Percentiles rank a stretch among this genome's conserved stretches.
Evolutionary conservation across 2,888 invertebrate genomes (phyloP).

Genomic region (Chironomus tentans): DNA sequence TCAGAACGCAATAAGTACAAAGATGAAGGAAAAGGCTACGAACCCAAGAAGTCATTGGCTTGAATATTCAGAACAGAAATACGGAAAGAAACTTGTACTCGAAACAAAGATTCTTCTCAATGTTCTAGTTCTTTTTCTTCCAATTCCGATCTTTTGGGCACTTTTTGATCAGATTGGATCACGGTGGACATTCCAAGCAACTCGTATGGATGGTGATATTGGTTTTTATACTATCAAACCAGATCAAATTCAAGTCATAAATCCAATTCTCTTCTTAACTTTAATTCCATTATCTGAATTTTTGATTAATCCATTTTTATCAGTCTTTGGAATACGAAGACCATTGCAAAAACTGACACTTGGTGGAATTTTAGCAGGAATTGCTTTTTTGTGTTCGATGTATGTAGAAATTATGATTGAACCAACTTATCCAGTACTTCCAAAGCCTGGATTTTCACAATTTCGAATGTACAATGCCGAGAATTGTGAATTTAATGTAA

Average conservation of each 20-base stretch:
- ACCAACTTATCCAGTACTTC: conserved; percentile 53
- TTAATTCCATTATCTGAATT: conserved; percentile 39
- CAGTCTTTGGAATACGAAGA: conserved; percentile 51
- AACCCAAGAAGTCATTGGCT: conserved; percentile 71
- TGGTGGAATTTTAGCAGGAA: conserved; percentile 69
- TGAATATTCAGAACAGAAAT: conserved; percentile 77
- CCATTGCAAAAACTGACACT: conserved; percentile 75
- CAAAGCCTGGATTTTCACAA: conserved; percentile 52
- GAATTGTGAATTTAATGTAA: conserved; percentile 38
- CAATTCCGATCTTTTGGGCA: conserved; percentile 93
- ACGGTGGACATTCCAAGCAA: conserved; percentile 84
- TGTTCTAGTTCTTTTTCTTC: conserved; percentile 74
- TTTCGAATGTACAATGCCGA: conserved; percentile 61
- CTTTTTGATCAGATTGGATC: conserved; percentile 94
- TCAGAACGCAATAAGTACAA: conserved; percentile 28
- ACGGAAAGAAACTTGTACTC: conserved; percentile 57
- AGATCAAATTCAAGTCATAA: conserved; percentile 49
- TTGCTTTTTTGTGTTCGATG: conserved; percentile 77
- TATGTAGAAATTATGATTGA: conserved; percentile 66
- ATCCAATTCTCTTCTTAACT: conserved; percentile 43
- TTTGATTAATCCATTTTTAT: conserved; percentile 43
- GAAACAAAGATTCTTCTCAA: conserved; percentile 70
- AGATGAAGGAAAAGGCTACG: conserved; percentile 40
- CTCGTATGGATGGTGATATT: conserved; percentile 37
- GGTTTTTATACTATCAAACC: conserved; percentile 44